phyloP scores from a whole-genome alignment of 1,140 invertebrate species.

The Diorhabda carinulata region DNA sequence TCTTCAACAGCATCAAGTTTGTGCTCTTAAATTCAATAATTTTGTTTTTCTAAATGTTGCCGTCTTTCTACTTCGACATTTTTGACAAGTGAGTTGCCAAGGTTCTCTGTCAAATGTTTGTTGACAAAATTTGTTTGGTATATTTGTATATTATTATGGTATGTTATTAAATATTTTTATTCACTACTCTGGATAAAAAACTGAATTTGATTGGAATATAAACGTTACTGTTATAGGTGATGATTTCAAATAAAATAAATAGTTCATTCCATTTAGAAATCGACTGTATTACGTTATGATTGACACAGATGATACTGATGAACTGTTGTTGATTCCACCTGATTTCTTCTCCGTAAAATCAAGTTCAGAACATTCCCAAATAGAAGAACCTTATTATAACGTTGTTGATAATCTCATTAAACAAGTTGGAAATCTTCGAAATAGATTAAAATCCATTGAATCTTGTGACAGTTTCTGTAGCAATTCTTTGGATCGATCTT shows the following conservation, averaged over 20 bases:
- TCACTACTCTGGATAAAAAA: neutral
- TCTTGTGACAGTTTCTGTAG: slow-evolving; percentile 28
- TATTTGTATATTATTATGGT: neutral
- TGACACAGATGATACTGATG: slow-evolving; percentile 78
- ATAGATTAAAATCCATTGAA: slow-evolving; percentile 54
- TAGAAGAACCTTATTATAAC: slow-evolving; percentile 37
- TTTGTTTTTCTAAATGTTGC: too few species aligned
- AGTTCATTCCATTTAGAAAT: neutral
- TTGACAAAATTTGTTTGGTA: slow-evolving; percentile 7
- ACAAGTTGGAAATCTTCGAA: slow-evolving; percentile 59
- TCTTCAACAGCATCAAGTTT: too few species aligned
- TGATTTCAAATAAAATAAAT: neutral
- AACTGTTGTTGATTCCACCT: slow-evolving; percentile 71
- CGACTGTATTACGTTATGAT: slow-evolving; percentile 56
- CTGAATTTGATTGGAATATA: neutral
- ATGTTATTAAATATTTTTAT: neutral
- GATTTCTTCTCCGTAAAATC: slow-evolving; percentile 62
- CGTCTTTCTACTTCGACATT: too few species aligned
- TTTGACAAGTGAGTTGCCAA: neutral
- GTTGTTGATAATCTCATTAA: slow-evolving; percentile 61
- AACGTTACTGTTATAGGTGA: neutral
- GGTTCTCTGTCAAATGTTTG: slow-evolving; percentile 5
- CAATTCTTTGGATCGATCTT: slow-evolving; percentile 29
- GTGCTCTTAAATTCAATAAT: too few species aligned
- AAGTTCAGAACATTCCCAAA: slow-evolving; percentile 37